Conservation (phyloP, 2,888 invertebrate genomes). For the Seira sanloemensis region DNA sequence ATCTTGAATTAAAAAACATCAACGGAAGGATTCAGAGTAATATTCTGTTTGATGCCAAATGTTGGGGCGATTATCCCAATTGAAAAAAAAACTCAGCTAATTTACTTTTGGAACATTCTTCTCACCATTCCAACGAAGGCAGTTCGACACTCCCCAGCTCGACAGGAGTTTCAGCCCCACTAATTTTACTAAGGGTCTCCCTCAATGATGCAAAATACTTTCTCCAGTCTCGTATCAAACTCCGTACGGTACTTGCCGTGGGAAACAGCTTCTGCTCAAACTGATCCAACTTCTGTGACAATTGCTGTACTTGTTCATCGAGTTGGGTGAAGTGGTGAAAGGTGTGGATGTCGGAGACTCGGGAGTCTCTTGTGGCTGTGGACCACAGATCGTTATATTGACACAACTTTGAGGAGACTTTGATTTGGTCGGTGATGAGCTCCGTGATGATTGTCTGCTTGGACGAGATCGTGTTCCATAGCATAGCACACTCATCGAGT, state of each 20-base stretch:
- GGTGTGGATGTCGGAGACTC: conserved; percentile 23
- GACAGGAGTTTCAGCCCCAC: not conserved
- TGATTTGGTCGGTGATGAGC: conserved; percentile 44
- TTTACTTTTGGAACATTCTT: not conserved
- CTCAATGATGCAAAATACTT: not conserved
- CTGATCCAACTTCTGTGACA: not conserved
- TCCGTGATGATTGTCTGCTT: conserved; percentile 15
- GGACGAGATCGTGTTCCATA: conserved; percentile 24
- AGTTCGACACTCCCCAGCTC: conserved; percentile 18
- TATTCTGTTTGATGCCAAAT: too few relatives aligned
- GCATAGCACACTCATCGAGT: conserved; percentile 6
- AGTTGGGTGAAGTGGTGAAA: conserved; percentile 47
- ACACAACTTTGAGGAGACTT: conserved; percentile 41
- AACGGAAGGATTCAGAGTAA: too few relatives aligned
- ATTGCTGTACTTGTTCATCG: conserved; percentile 39
- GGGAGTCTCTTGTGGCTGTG: not conserved
- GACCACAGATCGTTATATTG: conserved; percentile 45
- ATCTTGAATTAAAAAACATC: not conserved
- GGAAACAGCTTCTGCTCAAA: conserved; percentile 31
- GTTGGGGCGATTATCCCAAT: too few relatives aligned
- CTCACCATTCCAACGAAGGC: conserved; percentile 41
- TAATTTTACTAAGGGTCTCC: not conserved
- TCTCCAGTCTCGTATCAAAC: conserved; percentile 9
- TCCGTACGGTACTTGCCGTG: conserved; percentile 11
- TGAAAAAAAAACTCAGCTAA: too few relatives aligned